Conservation (phyloP, 2,888 invertebrate genomes). For the Calephelis perditalis region DNA sequence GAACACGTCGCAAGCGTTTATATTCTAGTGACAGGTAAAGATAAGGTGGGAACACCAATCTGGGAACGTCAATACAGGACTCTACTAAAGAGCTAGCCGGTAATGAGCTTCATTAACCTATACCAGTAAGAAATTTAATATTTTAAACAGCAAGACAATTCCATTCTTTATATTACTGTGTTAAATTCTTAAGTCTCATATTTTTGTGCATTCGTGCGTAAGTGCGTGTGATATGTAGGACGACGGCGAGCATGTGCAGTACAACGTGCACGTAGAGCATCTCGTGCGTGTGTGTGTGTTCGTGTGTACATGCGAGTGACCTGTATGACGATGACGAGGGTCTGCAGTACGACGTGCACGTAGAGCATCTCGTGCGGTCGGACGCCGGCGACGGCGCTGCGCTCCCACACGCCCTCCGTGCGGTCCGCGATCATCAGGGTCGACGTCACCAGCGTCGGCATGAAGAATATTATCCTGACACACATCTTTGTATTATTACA, state of each 20-base stretch:
- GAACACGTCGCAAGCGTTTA: too few relatives aligned
- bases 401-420: constrained; percentile 91
- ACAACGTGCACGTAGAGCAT: constrained; percentile 89
- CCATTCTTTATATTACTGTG: too few relatives aligned
- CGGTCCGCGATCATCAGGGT: constrained; percentile 89
- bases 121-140: too few relatives aligned
- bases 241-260: constrained; percentile 85
- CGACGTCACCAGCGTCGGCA: constrained; percentile 90
- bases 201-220: neutral
- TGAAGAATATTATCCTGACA: constrained; percentile 88
- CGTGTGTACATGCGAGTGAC: constrained; percentile 37
- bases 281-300: constrained; percentile 71
- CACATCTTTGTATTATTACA: too few relatives aligned
- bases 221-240: constrained; percentile 78
- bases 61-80: too few relatives aligned
- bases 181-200: too few relatives aligned
- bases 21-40: too few relatives aligned
- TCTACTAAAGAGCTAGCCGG: too few relatives aligned
- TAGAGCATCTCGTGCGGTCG: constrained; percentile 87
- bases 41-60: too few relatives aligned
- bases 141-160: too few relatives aligned
- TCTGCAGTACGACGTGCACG: constrained; percentile 88
- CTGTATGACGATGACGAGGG: constrained; percentile 86
- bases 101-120: too few relatives aligned
- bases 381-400: constrained; percentile 92